A percentile compares a stretch with the other conserved stretches of the same genome.
Conservation (phyloP, 2,113 vertebrate genomes). For the Lonchura striata region DNA sequence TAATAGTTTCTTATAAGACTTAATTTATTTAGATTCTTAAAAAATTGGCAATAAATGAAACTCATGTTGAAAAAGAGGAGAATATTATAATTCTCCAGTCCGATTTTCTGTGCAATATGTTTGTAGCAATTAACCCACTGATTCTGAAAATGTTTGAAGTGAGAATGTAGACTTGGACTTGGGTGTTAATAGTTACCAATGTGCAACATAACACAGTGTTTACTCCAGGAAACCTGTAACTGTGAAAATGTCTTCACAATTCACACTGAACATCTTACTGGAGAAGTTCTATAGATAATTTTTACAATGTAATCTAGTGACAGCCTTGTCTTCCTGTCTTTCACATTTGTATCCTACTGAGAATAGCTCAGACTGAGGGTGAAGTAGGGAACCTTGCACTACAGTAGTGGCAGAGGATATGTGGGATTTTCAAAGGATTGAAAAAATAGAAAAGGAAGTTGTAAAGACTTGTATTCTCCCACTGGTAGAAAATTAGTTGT, state of each 20-base stretch:
- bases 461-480: not conserved
- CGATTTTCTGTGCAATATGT: not conserved
- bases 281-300: not conserved
- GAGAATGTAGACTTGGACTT: not conserved
- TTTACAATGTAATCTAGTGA: not conserved
- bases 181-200: not conserved
- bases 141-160: not conserved
- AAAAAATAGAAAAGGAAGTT: not conserved
- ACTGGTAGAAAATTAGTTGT: not conserved
- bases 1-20: not conserved
- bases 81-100: not conserved
- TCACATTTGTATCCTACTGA: not conserved
- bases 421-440: not conserved
- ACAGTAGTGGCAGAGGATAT: not conserved
- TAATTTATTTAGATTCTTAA: not conserved
- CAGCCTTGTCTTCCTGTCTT: not conserved
- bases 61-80: not conserved
- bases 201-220: not conserved
- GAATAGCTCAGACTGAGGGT: not conserved
- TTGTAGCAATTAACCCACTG: not conserved
- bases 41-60: not conserved
- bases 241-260: not conserved
- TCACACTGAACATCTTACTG: not conserved
- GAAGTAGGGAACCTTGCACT: not conserved
- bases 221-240: not conserved